These are phyloP conservation scores for Aelia acuminata DNA, from an alignment of 2,888 invertebrate species.

Conservation along the genomic window DNA sequence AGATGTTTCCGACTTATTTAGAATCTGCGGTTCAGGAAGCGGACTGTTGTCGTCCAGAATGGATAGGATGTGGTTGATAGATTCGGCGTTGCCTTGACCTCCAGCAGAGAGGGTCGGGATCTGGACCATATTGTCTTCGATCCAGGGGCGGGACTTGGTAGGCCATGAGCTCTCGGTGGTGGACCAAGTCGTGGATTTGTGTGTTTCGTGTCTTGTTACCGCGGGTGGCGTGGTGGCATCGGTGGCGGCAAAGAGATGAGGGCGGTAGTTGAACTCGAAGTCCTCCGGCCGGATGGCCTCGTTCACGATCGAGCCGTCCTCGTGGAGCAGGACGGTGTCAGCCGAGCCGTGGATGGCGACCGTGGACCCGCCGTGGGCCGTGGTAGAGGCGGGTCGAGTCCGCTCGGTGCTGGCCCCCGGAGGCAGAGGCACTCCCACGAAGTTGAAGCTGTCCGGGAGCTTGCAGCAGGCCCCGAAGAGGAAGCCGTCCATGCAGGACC, in stretches of 20 bases:
- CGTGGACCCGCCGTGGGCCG: constrained; percentile 59
- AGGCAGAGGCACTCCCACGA: constrained; percentile 63
- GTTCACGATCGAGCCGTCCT: constrained; percentile 70
- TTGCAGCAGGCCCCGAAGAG: constrained; percentile 94
- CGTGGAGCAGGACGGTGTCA: constrained; percentile 71
- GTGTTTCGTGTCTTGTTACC: constrained; percentile 57
- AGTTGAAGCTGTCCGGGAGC: constrained; percentile 71
- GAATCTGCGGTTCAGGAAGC: constrained; percentile 62
- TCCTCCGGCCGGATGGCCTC: constrained; percentile 70
- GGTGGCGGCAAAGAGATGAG: constrained; percentile 63
- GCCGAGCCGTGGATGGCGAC: constrained; percentile 66
- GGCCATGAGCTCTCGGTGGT: constrained; percentile 62
- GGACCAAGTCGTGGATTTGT: constrained; percentile 63
- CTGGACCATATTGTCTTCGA: constrained; percentile 68
- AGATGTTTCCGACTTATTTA: constrained; percentile 51
- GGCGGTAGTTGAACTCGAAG: constrained; percentile 66
- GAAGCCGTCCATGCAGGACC: constrained; percentile 93
- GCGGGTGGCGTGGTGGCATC: constrained; percentile 62
- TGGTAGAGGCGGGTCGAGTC: constrained; percentile 58
- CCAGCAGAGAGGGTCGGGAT: constrained; percentile 69
- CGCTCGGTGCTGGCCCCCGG: constrained; percentile 60
- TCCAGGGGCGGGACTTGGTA: constrained; percentile 63
- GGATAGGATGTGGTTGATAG: constrained; percentile 71
- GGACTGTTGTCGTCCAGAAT: constrained; percentile 69
- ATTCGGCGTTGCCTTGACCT: constrained; percentile 64